Percentiles rank a stretch among this genome's conserved stretches.
Evolutionary conservation across 2,113 vertebrate genomes (phyloP).

Genomic region (Hyaena hyaena): DNA sequence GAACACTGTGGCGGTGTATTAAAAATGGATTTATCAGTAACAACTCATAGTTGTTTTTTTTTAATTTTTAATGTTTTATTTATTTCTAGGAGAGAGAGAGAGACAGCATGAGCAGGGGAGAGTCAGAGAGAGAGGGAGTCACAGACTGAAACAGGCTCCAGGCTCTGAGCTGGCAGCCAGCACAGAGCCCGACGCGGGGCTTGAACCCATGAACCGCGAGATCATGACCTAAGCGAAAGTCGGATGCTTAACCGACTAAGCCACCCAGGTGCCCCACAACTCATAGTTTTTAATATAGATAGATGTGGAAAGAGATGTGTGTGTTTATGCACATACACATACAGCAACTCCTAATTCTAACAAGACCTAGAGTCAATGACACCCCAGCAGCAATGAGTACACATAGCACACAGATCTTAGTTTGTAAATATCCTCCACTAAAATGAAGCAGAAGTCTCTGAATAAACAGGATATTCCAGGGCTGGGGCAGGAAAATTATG

Average conservation of each 20-base stretch:
- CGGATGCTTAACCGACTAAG: too few relatives aligned
- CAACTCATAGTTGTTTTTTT: neutral
- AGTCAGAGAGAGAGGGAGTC: too few relatives aligned
- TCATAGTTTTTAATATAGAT: neutral
- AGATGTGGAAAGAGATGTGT: neutral
- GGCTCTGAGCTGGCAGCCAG: too few relatives aligned
- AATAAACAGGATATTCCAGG: neutral
- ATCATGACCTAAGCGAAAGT: too few relatives aligned
- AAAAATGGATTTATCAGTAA: neutral
- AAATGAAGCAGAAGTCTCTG: neutral
- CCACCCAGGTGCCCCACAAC: neutral
- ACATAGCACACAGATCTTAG: neutral
- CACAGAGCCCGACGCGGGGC: too few relatives aligned
- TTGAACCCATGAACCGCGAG: too few relatives aligned
- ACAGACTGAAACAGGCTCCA: too few relatives aligned
- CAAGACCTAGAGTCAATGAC: neutral
- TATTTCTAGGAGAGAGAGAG: too few relatives aligned
- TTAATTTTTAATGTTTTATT: too few relatives aligned
- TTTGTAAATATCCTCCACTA: neutral
- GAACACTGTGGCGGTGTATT: neutral
- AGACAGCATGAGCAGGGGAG: too few relatives aligned
- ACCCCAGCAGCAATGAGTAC: neutral
- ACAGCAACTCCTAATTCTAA: neutral
- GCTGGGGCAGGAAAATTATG: neutral
- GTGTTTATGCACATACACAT: neutral